Base-by-base conservation (phyloP, 2,888 invertebrate genomes). In the Amphipyra tragopoginis region DNA sequence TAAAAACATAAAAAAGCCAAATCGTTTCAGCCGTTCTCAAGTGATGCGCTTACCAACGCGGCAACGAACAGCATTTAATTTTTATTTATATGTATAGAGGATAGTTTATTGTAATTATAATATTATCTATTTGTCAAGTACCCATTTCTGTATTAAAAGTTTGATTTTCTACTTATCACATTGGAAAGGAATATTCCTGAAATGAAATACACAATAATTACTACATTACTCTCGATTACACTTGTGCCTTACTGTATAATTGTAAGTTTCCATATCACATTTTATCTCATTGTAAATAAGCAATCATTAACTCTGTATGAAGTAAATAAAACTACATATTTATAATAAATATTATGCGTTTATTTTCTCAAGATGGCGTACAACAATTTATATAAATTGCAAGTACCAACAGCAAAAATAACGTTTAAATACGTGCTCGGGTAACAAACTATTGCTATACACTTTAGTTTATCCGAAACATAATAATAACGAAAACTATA, bases 351-450 rank as follows among this genome's bases (percentile, higher is more conserved):
- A 77, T 68, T 66, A 75, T 75, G 75, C 62, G 62, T 79, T 77
- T 79, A 70, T 76, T 77, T 79, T 60, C 21, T 66, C 62, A 75
- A 65, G 69, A 72, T 59, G 53, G 61, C 48, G 53, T 77, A 61
- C 73, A 73, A 77, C 66, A 72, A 60, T 70, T 73, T 72, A 72
- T 68, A 75, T 73, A 74, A 68, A 70, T 76, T 63, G 70, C 47
- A 62, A 65, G 21, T 54, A 66, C 39, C 39, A 74, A 69, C 53
- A 72, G 57, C 33, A 44, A 52, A 74, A 67, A 68, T 61, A 61
- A 65, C 11, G 33, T 61, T 58, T 6, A 55, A 50, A 54, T 53
- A 50, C 39, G 48, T 55, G 15, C 14, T 62, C 21, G 36, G 53
- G 29, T 54, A 36, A 54, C 44, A 29, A 44, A 40, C 9, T 26